Percentiles rank a stretch among this genome's conserved stretches.
These are phyloP conservation scores for Wiebesia pumilae DNA, from an alignment of 1,140 invertebrate genomes.

Conservation along the genomic window DNA sequence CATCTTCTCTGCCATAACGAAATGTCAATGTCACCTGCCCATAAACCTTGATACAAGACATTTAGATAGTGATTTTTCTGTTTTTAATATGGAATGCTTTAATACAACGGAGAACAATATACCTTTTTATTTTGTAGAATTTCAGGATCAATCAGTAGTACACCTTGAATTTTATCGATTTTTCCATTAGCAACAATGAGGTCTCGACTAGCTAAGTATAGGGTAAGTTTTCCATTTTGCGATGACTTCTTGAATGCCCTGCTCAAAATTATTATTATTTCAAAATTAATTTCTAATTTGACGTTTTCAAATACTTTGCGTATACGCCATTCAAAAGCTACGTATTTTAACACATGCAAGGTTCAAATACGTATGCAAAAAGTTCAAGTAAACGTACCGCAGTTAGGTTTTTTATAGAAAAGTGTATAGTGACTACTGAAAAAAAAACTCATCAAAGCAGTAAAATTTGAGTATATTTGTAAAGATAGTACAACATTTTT, in stretches of 20 bases:
- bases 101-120: constrained; percentile 36
- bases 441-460: too few relatives aligned
- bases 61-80: constrained; percentile 9
- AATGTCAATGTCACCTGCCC: constrained; percentile 91
- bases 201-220: constrained; percentile 87
- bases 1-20: constrained; percentile 92
- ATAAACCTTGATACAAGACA: constrained; percentile 77
- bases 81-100: constrained; percentile 33
- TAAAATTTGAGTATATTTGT: too few relatives aligned
- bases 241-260: constrained; percentile 83
- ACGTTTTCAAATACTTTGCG: not conserved
- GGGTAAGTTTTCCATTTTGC: constrained; percentile 86
- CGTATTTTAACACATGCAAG: too few relatives aligned
- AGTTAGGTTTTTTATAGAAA: too few relatives aligned
- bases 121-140: constrained; percentile 83
- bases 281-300: not conserved
- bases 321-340: not conserved
- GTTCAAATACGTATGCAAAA: too few relatives aligned
- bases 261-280: constrained; percentile 46
- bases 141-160: constrained; percentile 86
- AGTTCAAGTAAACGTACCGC: too few relatives aligned
- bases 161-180: constrained; percentile 86
- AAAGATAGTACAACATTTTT: too few relatives aligned
- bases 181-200: constrained; percentile 82
- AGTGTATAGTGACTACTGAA: too few relatives aligned